A percentile compares a stretch with the other conserved stretches of the same genome.
Conservation (phyloP, 2,113 vertebrate species). For the Ophiodon elongatus region DNA sequence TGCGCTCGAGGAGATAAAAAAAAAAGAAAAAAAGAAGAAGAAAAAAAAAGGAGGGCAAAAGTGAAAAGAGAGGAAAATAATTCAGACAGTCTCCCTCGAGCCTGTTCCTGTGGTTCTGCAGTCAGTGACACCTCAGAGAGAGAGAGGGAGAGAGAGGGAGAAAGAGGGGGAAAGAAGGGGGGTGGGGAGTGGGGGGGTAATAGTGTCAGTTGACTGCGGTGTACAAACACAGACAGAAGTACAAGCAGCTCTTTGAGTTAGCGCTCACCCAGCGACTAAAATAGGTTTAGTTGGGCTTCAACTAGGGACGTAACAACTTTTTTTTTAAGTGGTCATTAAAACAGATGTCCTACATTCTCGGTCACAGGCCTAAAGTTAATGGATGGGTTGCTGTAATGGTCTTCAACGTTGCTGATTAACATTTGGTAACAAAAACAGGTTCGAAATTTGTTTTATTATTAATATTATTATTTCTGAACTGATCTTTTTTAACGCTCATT, state of each 20-base stretch:
- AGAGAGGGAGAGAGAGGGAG: constrained; percentile 1
- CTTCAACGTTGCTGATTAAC: not conserved
- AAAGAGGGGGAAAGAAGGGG: too few relatives aligned
- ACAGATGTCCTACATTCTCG: not conserved
- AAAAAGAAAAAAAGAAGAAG: too few relatives aligned
- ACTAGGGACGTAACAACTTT: not conserved
- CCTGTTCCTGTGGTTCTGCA: constrained; percentile 74
- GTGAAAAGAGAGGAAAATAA: constrained; percentile 55
- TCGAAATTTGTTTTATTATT: not conserved
- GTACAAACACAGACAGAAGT: constrained; percentile 35
- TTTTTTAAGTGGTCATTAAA: not conserved
- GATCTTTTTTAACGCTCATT: not conserved
- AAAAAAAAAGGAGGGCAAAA: constrained; percentile 58
- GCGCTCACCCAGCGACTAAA: constrained; percentile 9
- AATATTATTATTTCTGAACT: not conserved
- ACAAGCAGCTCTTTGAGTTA: constrained; percentile 58
- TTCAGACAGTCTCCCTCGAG: constrained; percentile 63
- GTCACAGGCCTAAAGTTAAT: not conserved
- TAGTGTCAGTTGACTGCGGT: constrained; percentile 70
- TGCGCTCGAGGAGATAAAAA: constrained; percentile 55
- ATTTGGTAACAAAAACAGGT: not conserved
- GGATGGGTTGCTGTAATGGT: not conserved
- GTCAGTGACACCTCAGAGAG: constrained; percentile 62
- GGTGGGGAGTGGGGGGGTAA: constrained; percentile 10
- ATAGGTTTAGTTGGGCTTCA: constrained; percentile 1